Percentiles rank a stretch among this genome's conserved stretches.
Conservation (phyloP, 2,113 vertebrate species). For the Engystomops pustulosus region DNA sequence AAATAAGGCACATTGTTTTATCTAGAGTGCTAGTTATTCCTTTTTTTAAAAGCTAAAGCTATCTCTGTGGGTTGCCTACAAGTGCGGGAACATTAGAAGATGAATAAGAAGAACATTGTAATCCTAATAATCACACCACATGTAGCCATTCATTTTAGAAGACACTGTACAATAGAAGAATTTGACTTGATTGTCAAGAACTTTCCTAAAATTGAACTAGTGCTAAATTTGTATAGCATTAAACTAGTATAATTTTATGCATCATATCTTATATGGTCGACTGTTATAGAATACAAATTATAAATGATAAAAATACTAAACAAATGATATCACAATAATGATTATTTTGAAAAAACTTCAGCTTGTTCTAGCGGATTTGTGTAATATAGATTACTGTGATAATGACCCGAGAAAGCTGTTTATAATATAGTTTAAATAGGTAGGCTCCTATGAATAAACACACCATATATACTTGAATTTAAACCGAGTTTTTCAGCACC, state of each 20-base stretch:
- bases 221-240: background rate
- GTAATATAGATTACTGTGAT: too few relatives aligned
- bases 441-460: too few relatives aligned
- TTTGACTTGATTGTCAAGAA: background rate
- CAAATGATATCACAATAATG: too few relatives aligned
- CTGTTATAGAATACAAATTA: background rate
- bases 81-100: background rate
- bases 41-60: background rate
- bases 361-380: too few relatives aligned
- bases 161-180: background rate
- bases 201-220: background rate
- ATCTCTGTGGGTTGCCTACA: constrained; percentile 4
- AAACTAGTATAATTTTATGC: background rate
- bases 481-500: too few relatives aligned
- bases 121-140: background rate
- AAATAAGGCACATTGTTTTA: constrained; percentile 9
- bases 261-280: background rate
- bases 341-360: too few relatives aligned
- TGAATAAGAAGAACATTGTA: background rate
- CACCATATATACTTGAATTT: too few relatives aligned
- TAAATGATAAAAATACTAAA: too few relatives aligned
- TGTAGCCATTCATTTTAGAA: background rate
- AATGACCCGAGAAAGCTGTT: too few relatives aligned
- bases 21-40: background rate
- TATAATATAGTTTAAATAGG: too few relatives aligned